These are phyloP conservation scores for Bergia puertoricense DNA, from an alignment of 92 coral and sea anemone genomes.

Conservation along the genomic window DNA sequence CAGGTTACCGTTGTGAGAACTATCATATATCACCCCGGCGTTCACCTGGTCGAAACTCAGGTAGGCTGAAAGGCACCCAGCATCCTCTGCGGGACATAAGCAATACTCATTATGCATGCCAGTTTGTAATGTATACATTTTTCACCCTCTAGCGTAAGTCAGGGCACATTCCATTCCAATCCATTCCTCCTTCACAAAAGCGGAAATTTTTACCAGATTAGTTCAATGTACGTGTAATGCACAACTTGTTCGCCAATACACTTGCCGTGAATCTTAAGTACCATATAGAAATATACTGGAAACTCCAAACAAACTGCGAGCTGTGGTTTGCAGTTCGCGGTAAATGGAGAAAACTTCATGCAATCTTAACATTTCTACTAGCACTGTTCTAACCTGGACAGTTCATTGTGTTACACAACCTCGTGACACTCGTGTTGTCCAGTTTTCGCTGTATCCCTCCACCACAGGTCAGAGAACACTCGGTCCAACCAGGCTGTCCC, in stretches of 20 bases:
- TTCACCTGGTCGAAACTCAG: conserved; percentile 84
- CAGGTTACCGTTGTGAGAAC: conserved; percentile 85
- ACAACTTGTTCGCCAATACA: conserved; percentile 20
- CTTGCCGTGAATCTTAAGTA: too few species aligned
- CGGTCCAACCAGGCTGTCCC: conserved; percentile 71
- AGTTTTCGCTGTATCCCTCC: conserved; percentile 80
- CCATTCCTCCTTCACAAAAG: too few species aligned
- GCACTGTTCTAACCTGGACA: conserved; percentile 72
- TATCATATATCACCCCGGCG: conserved; percentile 74
- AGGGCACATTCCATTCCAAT: conserved; percentile 79
- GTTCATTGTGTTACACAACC: conserved; percentile 79
- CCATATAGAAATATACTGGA: too few species aligned
- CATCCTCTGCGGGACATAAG: conserved; percentile 68
- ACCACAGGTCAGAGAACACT: conserved; percentile 87
- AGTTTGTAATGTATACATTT: not conserved
- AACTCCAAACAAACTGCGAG: too few species aligned
- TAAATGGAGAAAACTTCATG: too few species aligned
- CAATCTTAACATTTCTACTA: too few species aligned
- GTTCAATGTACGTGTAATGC: conserved; percentile 68
- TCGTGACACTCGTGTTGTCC: conserved; percentile 64
- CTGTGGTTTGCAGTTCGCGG: too few species aligned
- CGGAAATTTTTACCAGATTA: conserved; percentile 67
- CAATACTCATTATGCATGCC: not conserved
- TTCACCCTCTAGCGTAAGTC: conserved; percentile 77
- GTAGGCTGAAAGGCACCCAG: conserved; percentile 91